These are phyloP conservation scores for Bombus affinis DNA, from an alignment of 1,140 invertebrate genomes.

Conservation along the genomic window DNA sequence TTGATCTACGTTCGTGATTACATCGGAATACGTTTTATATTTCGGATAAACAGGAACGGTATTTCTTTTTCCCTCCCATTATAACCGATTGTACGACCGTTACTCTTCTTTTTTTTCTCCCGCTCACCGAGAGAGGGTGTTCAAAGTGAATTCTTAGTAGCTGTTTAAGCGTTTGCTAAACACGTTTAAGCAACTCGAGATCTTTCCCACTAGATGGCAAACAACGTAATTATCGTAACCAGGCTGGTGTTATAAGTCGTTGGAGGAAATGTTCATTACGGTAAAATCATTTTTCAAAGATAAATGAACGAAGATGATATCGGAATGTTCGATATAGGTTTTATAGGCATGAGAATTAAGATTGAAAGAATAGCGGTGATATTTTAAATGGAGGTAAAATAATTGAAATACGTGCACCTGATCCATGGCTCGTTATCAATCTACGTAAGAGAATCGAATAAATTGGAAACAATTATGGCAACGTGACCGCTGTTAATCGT, in stretches of 20 bases:
- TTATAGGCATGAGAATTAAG: not conserved
- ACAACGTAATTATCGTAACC: not conserved
- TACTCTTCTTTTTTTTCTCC: constrained; percentile 8
- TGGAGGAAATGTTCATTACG: not conserved
- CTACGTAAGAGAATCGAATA: constrained; percentile 14
- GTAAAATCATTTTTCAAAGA: not conserved
- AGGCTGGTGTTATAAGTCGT: not conserved
- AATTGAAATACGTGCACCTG: not conserved
- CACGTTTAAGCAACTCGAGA: not conserved
- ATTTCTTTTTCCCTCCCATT: not conserved
- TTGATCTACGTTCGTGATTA: constrained; percentile 35
- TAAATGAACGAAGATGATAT: not conserved
- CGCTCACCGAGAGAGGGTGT: too few species aligned
- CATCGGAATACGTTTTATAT: not conserved
- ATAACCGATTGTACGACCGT: not conserved
- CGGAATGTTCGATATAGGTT: not conserved
- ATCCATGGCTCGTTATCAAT: not conserved
- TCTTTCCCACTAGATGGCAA: not conserved
- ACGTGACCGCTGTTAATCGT: constrained; percentile 33
- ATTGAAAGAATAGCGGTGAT: not conserved
- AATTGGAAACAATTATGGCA: constrained; percentile 34
- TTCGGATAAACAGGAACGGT: constrained; percentile 11
- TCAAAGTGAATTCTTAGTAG: constrained; percentile 16
- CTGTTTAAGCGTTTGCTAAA: not conserved
- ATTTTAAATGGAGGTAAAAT: not conserved